phyloP scores from a whole-genome alignment of 2,113 vertebrate genomes.

The Balaeniceps rex region DNA sequence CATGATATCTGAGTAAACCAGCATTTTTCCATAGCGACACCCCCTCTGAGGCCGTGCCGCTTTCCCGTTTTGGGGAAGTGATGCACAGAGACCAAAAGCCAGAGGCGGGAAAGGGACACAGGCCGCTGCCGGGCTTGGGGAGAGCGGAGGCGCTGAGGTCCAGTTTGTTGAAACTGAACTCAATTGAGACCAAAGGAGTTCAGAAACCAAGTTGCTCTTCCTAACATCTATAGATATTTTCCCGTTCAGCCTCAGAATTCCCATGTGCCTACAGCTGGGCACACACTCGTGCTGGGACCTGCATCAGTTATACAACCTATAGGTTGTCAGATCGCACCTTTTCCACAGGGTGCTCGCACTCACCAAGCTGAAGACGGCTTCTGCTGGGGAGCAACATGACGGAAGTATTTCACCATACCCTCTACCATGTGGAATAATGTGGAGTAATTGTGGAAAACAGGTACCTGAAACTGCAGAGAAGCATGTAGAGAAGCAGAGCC shows the following conservation, averaged over 20 bases:
- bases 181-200: not conserved
- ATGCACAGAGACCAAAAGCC: not conserved
- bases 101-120: not conserved
- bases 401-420: not conserved
- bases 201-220: not conserved
- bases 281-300: not conserved
- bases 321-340: not conserved
- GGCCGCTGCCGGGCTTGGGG: fast-evolving
- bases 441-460: fast-evolving
- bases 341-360: not conserved
- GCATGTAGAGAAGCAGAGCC: not conserved
- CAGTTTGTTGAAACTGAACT: not conserved
- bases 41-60: not conserved
- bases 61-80: not conserved
- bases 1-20: not conserved
- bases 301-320: not conserved
- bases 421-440: not conserved
- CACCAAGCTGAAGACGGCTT: not conserved
- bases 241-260: not conserved
- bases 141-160: not conserved
- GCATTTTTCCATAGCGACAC: not conserved
- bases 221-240: not conserved
- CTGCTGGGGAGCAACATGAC: not conserved
- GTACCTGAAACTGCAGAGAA: not conserved
- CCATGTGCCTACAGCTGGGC: not conserved